Evolutionary conservation across 2,113 vertebrate species (phyloP).

Genomic region (Addax nasomaculatus): DNA sequence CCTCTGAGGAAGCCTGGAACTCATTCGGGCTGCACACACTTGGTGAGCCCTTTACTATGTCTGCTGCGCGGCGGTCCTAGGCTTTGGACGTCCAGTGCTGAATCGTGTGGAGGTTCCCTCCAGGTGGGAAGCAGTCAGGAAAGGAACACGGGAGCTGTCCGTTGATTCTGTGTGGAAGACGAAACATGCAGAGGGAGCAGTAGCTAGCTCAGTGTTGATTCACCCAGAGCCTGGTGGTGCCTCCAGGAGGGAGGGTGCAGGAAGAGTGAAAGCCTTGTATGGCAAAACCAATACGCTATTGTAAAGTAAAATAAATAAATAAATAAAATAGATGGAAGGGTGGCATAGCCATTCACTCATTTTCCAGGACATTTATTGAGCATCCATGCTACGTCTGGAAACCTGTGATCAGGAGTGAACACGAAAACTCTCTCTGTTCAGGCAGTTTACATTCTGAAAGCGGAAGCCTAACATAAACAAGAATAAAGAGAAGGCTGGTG

Average conservation of each 20-base stretch:
- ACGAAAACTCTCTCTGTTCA: not conserved
- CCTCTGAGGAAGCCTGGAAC: not conserved
- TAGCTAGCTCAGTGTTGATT: rapidly evolving
- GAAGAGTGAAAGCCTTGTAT: not conserved
- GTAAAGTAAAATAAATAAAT: too few relatives aligned
- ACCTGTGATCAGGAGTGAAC: not conserved
- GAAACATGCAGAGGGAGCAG: not conserved
- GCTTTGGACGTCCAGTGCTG: not conserved
- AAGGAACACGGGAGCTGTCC: not conserved
- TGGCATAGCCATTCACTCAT: not conserved
- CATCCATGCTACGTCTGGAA: not conserved
- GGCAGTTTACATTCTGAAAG: not conserved
- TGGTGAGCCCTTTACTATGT: rapidly evolving
- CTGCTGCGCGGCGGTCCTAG: rapidly evolving
- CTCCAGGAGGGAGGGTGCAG: rapidly evolving
- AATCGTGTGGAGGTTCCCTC: not conserved
- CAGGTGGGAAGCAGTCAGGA: not conserved
- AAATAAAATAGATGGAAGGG: not conserved
- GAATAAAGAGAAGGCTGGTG: not conserved
- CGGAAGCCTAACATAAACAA: not conserved
- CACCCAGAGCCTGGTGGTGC: not conserved
- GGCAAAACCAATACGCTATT: too few relatives aligned
- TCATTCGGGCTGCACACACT: not conserved
- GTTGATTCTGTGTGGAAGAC: not conserved
- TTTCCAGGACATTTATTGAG: not conserved